Conservation (phyloP, 2,113 vertebrate species). For the Scomber japonicus region DNA sequence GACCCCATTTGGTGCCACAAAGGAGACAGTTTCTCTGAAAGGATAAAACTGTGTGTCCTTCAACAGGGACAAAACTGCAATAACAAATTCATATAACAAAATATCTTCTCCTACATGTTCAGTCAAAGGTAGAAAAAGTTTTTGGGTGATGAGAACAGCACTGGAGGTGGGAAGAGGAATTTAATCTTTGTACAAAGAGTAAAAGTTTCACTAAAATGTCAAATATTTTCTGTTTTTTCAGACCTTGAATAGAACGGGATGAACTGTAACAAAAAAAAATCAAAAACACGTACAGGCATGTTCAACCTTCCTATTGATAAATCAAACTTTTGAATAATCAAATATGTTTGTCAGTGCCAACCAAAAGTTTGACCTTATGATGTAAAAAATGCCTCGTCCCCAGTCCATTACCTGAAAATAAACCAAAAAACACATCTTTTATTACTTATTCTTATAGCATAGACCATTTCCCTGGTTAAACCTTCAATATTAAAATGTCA, state of each 20-base stretch:
- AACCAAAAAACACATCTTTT: conserved; percentile 1
- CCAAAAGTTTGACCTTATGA: conserved; percentile 10
- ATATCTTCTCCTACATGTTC: neutral
- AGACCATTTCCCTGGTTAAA: conserved; percentile 37
- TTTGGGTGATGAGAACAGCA: neutral
- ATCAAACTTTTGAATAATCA: neutral
- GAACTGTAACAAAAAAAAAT: neutral
- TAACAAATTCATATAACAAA: neutral
- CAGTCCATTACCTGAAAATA: conserved; percentile 2
- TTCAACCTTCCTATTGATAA: neutral
- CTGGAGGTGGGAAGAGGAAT: neutral
- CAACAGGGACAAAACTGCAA: conserved; percentile 2
- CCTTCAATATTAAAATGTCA: conserved; percentile 26
- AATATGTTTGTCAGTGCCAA: conserved; percentile 2
- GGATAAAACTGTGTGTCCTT: too few relatives aligned
- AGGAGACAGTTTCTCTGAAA: neutral
- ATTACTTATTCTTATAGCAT: conserved; percentile 7
- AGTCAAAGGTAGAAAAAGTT: neutral
- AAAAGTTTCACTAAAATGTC: neutral
- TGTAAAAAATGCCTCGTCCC: neutral
- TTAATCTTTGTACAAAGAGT: neutral
- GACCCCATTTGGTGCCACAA: neutral
- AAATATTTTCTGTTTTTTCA: neutral
- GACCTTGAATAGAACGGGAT: neutral
- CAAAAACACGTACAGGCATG: neutral